Percentiles rank a stretch among this genome's conserved stretches.
Conservation (phyloP, 2,888 invertebrate genomes). For the Vesta saturnalis region DNA sequence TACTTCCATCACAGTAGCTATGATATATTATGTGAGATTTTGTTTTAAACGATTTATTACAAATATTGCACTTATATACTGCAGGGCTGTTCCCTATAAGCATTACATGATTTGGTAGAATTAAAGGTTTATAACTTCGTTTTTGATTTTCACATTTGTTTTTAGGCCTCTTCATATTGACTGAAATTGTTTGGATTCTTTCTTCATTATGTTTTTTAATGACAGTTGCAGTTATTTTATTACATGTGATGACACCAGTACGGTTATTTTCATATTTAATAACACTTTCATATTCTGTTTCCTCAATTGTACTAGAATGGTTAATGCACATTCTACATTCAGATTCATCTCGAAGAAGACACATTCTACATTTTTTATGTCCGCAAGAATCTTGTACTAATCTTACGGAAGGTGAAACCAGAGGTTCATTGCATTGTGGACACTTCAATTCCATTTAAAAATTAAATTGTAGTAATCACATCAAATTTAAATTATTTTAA, state of each 20-base stretch:
- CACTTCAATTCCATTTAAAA: conserved; percentile 51
- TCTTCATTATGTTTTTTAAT: conserved; percentile 19
- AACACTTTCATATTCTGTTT: conserved; percentile 26
- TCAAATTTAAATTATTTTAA: not conserved
- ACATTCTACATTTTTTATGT: conserved; percentile 78
- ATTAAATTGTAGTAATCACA: not conserved
- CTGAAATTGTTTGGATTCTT: not conserved
- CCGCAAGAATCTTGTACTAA: conserved; percentile 80
- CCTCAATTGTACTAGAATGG: conserved; percentile 30
- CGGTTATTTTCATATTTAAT: conserved; percentile 47
- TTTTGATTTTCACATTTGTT: conserved; percentile 28
- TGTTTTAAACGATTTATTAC: conserved; percentile 74
- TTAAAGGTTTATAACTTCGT: conserved; percentile 43
- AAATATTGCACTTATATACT: conserved; percentile 72
- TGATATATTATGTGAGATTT: conserved; percentile 75
- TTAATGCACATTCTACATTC: conserved; percentile 69
- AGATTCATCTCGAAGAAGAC: conserved; percentile 73
- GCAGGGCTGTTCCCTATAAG: conserved; percentile 63
- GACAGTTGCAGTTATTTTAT: conserved; percentile 42
- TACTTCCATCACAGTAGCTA: conserved; percentile 68
- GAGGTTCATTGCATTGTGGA: conserved; percentile 68
- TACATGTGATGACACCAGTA: conserved; percentile 54
- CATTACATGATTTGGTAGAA: conserved; percentile 54
- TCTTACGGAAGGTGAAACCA: conserved; percentile 68
- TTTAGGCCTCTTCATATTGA: not conserved